Evolutionary conservation across 2,113 vertebrate species (phyloP).

Genomic region (Patagioenas fasciata): DNA sequence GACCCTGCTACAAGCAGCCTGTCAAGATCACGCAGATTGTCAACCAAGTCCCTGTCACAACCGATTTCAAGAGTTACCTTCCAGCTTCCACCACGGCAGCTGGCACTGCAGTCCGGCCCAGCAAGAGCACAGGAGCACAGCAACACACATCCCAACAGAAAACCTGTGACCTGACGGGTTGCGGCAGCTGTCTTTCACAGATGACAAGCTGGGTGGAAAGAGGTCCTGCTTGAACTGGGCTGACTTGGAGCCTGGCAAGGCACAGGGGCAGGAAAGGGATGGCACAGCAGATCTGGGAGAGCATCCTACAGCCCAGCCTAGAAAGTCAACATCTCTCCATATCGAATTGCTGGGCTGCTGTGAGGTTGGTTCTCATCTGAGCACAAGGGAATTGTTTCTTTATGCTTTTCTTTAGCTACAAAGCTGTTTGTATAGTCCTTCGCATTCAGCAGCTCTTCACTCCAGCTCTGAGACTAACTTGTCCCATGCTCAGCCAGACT

Average conservation of each 20-base stretch:
- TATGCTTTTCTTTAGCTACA: not conserved
- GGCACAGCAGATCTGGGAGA: not conserved
- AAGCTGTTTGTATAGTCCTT: not conserved
- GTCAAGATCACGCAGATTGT: not conserved
- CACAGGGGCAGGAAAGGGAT: not conserved
- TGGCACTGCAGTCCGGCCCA: not conserved
- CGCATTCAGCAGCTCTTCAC: not conserved
- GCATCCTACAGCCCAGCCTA: not conserved
- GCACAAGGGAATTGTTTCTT: not conserved
- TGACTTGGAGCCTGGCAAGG: not conserved
- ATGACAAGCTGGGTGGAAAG: not conserved
- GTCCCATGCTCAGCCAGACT: not conserved
- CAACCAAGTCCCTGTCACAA: not conserved
- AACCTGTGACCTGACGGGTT: not conserved
- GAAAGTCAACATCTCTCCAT: not conserved
- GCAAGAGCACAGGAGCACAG: not conserved
- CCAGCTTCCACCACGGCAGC: not conserved
- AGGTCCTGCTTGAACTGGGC: not conserved
- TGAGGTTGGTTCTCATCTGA: not conserved
- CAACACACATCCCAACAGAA: not conserved
- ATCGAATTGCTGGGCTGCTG: not conserved
- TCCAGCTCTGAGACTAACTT: not conserved
- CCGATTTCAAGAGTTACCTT: not conserved
- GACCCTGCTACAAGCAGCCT: not conserved
- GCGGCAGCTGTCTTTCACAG: not conserved